Evolutionary conservation across 2,113 vertebrate species (phyloP).

Genomic region (Ictalurus punctatus): DNA sequence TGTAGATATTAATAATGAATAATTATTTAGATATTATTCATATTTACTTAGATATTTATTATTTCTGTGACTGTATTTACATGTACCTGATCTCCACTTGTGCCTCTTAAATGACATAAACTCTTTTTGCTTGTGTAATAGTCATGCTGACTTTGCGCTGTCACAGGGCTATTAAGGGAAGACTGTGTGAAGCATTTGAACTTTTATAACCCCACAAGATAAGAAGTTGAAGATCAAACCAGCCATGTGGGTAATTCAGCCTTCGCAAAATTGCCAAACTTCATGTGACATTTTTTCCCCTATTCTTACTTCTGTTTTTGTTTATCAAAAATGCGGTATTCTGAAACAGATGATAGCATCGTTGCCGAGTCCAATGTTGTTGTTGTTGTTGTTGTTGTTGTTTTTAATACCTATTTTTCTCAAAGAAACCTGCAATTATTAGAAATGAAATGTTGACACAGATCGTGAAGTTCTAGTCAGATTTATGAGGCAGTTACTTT

Average conservation of each 20-base stretch:
- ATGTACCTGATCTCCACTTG: neutral
- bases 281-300: neutral
- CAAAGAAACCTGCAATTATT: neutral
- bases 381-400: neutral
- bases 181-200: constrained; percentile 15
- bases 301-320: neutral
- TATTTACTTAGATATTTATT: neutral
- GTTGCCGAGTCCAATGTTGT: neutral
- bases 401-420: neutral
- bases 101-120: neutral
- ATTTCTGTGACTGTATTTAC: neutral
- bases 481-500: neutral
- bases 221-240: constrained; percentile 30
- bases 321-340: neutral
- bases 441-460: neutral
- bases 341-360: neutral
- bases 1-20: neutral
- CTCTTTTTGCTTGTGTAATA: neutral
- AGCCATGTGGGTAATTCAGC: constrained; percentile 24
- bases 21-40: too few relatives aligned
- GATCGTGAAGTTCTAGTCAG: neutral
- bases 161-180: neutral
- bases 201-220: constrained; percentile 31
- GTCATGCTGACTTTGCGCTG: neutral
- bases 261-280: constrained; percentile 14